phyloP scores from a whole-genome alignment of 2,888 invertebrate species.

The Harpalus rubripes region DNA sequence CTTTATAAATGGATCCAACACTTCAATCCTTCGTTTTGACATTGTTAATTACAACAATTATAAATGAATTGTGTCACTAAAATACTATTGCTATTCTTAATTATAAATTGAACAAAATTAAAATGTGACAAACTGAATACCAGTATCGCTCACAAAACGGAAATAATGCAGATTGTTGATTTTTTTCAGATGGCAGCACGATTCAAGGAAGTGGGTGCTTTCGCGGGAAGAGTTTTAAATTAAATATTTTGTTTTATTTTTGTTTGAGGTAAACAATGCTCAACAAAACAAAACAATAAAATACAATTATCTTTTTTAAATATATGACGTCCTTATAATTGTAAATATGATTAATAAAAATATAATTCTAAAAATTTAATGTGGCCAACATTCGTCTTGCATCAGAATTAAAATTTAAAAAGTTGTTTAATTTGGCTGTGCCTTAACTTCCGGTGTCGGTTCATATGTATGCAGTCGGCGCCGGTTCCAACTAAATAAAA shows the following conservation, averaged over 20 bases:
- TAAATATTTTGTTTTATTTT: background rate
- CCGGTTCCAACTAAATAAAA: no score
- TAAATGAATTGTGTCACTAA: constrained; percentile 41
- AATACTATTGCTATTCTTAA: constrained; percentile 47
- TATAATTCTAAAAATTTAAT: no score
- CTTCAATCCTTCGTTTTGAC: constrained; percentile 93
- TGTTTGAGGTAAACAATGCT: background rate
- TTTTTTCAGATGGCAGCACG: constrained; percentile 25
- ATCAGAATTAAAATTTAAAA: no score
- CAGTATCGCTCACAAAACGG: constrained; percentile 59
- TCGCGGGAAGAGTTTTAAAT: constrained; percentile 28
- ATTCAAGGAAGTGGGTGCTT: constrained; percentile 3
- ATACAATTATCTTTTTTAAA: background rate
- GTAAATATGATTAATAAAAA: no score
- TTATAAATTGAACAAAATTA: constrained; percentile 50
- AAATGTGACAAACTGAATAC: constrained; percentile 65
- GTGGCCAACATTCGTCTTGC: no score
- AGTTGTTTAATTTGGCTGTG: no score
- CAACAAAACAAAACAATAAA: background rate
- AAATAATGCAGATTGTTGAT: constrained; percentile 60
- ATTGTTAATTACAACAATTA: constrained; percentile 75
- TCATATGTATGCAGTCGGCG: no score
- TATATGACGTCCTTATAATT: no score
- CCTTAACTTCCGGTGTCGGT: no score
- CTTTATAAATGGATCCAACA: constrained; percentile 90